Conservation (phyloP, 2,888 invertebrate genomes). For the Hirudinaria manillensis region DNA sequence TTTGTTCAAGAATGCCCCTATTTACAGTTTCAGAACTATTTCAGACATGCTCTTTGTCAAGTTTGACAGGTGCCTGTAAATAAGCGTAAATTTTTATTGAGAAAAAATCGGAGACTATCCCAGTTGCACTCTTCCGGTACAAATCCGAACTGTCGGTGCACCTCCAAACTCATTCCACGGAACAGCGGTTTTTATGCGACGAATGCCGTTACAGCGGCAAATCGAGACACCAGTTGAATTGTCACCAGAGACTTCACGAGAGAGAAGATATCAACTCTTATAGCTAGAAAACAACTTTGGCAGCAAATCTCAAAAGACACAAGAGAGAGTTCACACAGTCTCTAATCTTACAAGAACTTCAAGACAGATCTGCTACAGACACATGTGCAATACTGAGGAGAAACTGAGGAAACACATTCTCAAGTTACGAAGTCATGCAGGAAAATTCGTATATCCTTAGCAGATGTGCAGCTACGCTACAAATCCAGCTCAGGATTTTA, state of each 20-base stretch:
- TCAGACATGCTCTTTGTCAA: no score
- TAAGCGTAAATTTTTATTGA: no score
- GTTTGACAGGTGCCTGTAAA: no score
- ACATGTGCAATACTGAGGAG: constrained; percentile 65
- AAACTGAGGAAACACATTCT: constrained; percentile 81
- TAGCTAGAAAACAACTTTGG: constrained; percentile 50
- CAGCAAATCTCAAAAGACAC: constrained; percentile 50
- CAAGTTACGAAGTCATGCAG: constrained; percentile 71
- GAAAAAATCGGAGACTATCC: no score
- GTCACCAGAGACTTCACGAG: constrained; percentile 51
- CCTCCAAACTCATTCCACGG: constrained; percentile 75
- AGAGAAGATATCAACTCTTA: constrained; percentile 51
- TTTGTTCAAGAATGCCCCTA: no score
- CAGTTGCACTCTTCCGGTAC: constrained; percentile 68
- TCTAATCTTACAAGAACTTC: constrained; percentile 54
- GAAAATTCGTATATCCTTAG: constrained; percentile 73
- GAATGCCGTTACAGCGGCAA: constrained; percentile 70
- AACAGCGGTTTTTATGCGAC: constrained; percentile 73
- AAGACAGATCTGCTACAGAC: constrained; percentile 67
- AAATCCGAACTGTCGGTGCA: constrained; percentile 65
- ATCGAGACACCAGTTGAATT: constrained; percentile 47
- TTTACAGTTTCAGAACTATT: no score
- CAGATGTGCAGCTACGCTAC: constrained; percentile 61
- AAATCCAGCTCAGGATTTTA: constrained; percentile 65
- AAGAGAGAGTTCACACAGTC: constrained; percentile 54